These are phyloP conservation scores for Heteromurus nitidus DNA, from an alignment of 2,888 invertebrate species.

Conservation along the genomic window DNA sequence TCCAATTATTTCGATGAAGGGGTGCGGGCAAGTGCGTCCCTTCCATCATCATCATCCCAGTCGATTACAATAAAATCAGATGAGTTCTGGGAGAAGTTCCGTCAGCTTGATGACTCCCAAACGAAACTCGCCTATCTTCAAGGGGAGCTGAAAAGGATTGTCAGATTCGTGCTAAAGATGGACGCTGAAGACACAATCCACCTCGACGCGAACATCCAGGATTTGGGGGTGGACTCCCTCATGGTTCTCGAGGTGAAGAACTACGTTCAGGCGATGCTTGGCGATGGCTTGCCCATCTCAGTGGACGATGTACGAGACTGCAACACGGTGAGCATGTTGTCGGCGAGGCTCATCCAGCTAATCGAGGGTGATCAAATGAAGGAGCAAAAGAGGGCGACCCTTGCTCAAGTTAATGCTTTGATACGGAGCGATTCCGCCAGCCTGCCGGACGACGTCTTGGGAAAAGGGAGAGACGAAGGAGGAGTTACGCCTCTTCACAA, in stretches of 20 bases:
- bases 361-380: slow-evolving; percentile 4
- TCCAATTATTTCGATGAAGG: background rate
- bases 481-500: background rate
- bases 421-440: slow-evolving; percentile 25
- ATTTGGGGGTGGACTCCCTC: slow-evolving; percentile 9
- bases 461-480: background rate
- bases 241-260: background rate
- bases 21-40: background rate
- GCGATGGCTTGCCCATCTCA: background rate
- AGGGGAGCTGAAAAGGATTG: background rate
- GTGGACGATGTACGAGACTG: no score
- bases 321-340: slow-evolving; percentile 25
- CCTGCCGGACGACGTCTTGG: slow-evolving; percentile 1
- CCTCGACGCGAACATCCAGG: background rate
- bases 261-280: background rate
- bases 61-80: no score
- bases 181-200: background rate
- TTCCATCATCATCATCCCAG: background rate
- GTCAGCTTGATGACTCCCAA: background rate
- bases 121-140: background rate
- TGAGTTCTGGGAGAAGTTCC: no score
- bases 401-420: slow-evolving; percentile 27
- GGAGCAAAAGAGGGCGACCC: background rate
- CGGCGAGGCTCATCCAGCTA: slow-evolving; percentile 1
- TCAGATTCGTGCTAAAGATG: background rate